Evolutionary conservation across 2,113 vertebrate species (phyloP).

Genomic region (Pyxicephalus adspersus): DNA sequence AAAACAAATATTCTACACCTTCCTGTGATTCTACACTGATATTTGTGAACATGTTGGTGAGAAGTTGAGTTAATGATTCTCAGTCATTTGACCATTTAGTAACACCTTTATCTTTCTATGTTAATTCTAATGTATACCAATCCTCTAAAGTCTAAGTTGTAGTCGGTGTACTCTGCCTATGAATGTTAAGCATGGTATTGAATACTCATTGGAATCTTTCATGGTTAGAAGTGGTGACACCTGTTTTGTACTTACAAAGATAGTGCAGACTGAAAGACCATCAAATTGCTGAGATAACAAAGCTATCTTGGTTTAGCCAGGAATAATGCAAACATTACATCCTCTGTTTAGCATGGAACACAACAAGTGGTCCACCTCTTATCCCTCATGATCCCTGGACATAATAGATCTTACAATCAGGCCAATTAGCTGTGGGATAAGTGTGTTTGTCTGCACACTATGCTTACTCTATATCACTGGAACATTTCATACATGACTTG

Average conservation of each 20-base stretch:
- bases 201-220: no score
- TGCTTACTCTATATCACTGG: background rate
- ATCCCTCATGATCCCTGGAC: background rate
- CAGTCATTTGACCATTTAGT: no score
- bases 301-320: background rate
- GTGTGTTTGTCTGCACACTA: slow-evolving; percentile 1
- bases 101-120: no score
- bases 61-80: no score
- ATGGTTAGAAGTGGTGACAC: no score
- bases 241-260: background rate
- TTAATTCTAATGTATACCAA: no score
- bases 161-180: no score
- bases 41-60: no score
- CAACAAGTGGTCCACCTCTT: slow-evolving; percentile 3
- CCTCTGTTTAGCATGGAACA: background rate
- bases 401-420: background rate
- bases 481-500: background rate
- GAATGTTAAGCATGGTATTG: no score
- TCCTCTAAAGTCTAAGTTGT: no score
- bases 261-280: background rate
- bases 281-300: background rate
- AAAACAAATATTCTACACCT: no score
- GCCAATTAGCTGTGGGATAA: background rate
- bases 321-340: background rate
- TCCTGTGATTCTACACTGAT: no score